These are phyloP conservation scores for Tetragnatha montana DNA, from an alignment of 2,888 invertebrate genomes.

Conservation along the genomic window DNA sequence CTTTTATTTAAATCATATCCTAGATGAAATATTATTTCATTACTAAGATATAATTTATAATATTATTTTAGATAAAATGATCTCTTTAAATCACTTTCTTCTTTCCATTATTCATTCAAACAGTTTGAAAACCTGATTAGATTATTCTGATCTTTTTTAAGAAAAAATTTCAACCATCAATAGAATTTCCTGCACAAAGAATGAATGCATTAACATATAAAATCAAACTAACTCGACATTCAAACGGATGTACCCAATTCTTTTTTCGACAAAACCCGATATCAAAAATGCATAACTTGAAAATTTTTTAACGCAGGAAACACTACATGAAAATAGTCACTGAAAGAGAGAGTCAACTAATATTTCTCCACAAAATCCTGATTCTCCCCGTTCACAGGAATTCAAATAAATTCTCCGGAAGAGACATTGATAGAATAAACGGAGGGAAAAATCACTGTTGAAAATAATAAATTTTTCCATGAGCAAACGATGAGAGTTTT, in stretches of 20 bases:
- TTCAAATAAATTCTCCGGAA: constrained; percentile 23
- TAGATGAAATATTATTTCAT: too few species aligned
- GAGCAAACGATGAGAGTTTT: neutral
- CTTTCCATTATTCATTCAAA: too few species aligned
- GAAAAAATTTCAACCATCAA: too few species aligned
- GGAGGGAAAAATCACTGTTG: constrained; percentile 14
- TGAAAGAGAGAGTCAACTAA: neutral
- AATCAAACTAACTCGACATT: neutral
- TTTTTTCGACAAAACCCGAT: neutral
- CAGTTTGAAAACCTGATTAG: too few species aligned
- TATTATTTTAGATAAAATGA: too few species aligned
- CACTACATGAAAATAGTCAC: neutral
- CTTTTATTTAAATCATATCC: too few species aligned
- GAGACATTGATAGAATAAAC: constrained; percentile 25
- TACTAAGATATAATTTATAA: too few species aligned
- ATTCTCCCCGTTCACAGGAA: neutral
- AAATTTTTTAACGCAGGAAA: neutral
- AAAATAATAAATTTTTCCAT: neutral
- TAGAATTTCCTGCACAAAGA: too few species aligned
- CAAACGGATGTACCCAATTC: neutral
- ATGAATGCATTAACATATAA: too few species aligned
- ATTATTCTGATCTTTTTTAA: too few species aligned
- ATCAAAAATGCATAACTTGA: neutral
- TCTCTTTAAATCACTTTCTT: too few species aligned
- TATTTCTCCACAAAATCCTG: neutral